These are phyloP conservation scores for Dendrocopos noguchii DNA, from an alignment of 2,113 vertebrate species.

Conservation along the genomic window DNA sequence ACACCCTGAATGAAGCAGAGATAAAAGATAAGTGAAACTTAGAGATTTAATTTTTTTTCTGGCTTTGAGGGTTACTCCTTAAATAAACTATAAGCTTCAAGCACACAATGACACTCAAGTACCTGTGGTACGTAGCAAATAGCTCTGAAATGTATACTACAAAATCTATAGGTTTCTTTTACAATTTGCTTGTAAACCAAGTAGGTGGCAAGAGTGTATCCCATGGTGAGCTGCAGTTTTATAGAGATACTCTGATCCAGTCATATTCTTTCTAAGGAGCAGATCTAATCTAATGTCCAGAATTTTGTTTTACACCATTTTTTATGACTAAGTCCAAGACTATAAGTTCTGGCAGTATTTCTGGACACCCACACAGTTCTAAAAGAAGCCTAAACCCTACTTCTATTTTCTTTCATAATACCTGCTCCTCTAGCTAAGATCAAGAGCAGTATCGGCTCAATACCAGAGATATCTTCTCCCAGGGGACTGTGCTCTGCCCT, in stretches of 20 bases:
- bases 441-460: neutral
- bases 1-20: neutral
- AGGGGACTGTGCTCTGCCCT: neutral
- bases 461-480: neutral
- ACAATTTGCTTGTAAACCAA: neutral
- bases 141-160: neutral
- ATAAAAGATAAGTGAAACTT: constrained; percentile 18
- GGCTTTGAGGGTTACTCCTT: neutral
- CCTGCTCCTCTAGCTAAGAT: neutral
- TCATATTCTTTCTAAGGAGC: neutral
- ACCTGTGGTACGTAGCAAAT: neutral
- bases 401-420: neutral
- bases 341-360: neutral
- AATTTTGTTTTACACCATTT: neutral
- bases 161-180: neutral
- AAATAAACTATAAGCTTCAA: neutral
- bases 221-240: neutral
- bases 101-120: neutral
- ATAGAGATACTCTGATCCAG: neutral
- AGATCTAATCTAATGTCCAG: neutral
- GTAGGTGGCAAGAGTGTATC: neutral
- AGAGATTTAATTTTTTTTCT: neutral
- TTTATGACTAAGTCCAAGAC: neutral
- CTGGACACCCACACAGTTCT: neutral
- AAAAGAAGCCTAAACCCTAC: neutral